Base-by-base conservation (phyloP, 2,888 invertebrate genomes). In the Lithophane socia region DNA sequence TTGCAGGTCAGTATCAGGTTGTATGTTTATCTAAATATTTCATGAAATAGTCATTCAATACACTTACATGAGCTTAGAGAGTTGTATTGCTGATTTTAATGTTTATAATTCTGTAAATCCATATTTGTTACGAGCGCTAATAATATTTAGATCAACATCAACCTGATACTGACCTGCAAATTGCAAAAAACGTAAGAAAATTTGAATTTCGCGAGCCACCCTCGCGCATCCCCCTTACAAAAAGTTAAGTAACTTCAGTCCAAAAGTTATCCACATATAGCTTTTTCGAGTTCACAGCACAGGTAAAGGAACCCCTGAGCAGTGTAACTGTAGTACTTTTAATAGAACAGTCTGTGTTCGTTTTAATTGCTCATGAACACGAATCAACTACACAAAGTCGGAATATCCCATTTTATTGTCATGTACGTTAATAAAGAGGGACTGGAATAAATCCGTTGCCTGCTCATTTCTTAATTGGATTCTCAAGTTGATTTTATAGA, bases 401-500 rank as follows among this genome's bases (percentile, higher is more conserved):
- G 90, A 90, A 90, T 91, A 91, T 92, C 90, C 90, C 89, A 79
- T 89, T 95, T 93, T 94, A 94, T 92, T 91, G 91, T 92, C 91
- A 93, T 92, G 94, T 93, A 93, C 93, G 92, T 92, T 92, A 92
- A 93, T 94, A 94, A 94, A 95, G 91, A 92, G 92, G 91, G 91
- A 91, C 92, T 93, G 85, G 89, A 93, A 94, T 92, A 94, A 95
- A 95, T 94, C 94, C 93, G 90, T 92, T 92, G 92, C 90, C 90
- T 92, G 91, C 92, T 94, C 94, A 95, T 95, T 95, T 94, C 94
- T 95, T 95, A 95, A 96, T 96, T 96, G 95, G 93, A 94, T 94
- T 94, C 94, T 94, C 93, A 93, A 95, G 94, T 95, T 96, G 94
- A 95, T 95, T 95, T 91, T 95, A 94, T 93, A 93, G 92, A 94